phyloP scores from a whole-genome alignment of 1,140 invertebrate species.

The Rhysida immarginata region DNA sequence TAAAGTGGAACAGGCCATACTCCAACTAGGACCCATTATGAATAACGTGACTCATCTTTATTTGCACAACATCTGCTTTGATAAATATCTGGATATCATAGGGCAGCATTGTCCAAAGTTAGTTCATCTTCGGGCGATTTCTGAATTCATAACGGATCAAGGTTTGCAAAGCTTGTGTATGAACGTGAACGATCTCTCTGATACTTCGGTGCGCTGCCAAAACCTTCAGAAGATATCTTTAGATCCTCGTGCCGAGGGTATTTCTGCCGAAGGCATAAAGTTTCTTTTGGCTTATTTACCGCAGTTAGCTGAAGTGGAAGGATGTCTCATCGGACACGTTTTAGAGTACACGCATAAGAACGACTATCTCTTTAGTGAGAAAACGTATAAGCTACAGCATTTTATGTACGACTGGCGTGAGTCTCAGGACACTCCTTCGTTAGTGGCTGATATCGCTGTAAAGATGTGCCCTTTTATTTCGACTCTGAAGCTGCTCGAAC shows the following conservation, averaged over 20 bases:
- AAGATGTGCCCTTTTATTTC: slow-evolving; percentile 1
- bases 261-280: neutral
- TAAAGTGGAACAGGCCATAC: neutral
- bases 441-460: neutral
- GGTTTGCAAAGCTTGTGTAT: neutral
- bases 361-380: neutral
- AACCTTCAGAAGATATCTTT: slow-evolving; percentile 2
- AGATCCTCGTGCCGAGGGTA: slow-evolving; percentile 1
- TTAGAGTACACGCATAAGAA: neutral
- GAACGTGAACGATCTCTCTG: neutral
- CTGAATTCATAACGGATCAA: neutral
- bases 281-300: neutral
- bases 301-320: neutral
- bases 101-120: neutral
- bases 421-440: neutral
- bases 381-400: neutral
- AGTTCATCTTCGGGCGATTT: neutral
- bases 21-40: neutral
- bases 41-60: neutral
- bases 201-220: neutral
- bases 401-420: slow-evolving; percentile 4
- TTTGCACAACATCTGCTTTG: slow-evolving; percentile 1
- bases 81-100: neutral
- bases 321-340: neutral
- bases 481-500: slow-evolving; percentile 1